phyloP scores from a whole-genome alignment of 2,113 vertebrate species.

The Carollia perspicillata region DNA sequence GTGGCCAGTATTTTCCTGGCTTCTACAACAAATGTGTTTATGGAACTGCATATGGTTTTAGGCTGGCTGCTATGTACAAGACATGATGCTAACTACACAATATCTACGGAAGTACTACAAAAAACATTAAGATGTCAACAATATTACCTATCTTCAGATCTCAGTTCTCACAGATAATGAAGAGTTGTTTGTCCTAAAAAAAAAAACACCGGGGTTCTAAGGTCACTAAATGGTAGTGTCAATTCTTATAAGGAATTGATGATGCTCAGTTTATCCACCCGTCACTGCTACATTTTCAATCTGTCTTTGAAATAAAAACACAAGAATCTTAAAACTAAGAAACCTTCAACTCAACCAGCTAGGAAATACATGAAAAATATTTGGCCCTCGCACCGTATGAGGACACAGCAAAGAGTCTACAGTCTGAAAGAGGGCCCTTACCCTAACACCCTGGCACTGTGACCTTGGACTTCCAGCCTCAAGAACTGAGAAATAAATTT shows the following conservation, averaged over 20 bases:
- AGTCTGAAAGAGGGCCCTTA: neutral
- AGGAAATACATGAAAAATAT: neutral
- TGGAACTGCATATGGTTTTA: neutral
- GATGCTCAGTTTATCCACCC: neutral
- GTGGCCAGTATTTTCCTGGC: neutral
- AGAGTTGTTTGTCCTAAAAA: neutral
- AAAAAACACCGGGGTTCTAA: neutral
- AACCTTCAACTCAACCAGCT: slow-evolving; percentile 5
- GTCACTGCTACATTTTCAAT: neutral
- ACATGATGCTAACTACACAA: neutral
- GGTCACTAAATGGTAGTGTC: neutral
- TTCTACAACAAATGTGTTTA: slow-evolving; percentile 9
- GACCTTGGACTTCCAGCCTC: neutral
- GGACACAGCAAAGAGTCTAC: neutral
- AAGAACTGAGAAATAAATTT: neutral
- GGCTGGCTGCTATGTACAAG: neutral
- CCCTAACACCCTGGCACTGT: neutral
- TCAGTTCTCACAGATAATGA: neutral
- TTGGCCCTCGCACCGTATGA: neutral
- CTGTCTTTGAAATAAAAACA: slow-evolving; percentile 20
- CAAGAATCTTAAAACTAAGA: slow-evolving; percentile 33
- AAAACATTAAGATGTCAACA: neutral
- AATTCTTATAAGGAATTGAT: neutral
- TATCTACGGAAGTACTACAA: neutral
- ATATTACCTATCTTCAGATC: neutral